Evolutionary conservation across 2,113 vertebrate genomes (phyloP).

Genomic region (Halcyon malimbica): DNA sequence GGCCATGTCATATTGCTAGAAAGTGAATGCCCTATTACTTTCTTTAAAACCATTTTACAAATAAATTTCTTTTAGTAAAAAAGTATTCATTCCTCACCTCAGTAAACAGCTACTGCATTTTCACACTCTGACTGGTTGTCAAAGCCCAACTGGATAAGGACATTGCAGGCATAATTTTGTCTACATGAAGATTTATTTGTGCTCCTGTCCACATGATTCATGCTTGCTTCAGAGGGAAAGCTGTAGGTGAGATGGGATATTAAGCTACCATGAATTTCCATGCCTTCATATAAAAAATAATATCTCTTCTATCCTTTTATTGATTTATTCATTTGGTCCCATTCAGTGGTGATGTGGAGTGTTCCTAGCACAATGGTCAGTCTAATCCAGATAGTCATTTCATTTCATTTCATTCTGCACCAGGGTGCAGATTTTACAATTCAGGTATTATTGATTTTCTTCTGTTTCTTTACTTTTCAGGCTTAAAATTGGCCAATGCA

Average conservation of each 20-base stretch:
- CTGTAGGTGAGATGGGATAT: neutral
- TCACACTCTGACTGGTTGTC: neutral
- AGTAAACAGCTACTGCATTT: neutral
- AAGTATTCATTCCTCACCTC: neutral
- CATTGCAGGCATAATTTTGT: neutral
- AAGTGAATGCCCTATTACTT: neutral
- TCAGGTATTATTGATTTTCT: conserved; percentile 11
- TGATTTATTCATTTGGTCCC: neutral
- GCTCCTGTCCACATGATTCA: neutral
- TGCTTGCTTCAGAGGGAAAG: neutral
- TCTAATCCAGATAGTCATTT: conserved; percentile 14
- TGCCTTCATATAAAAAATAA: neutral
- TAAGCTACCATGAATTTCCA: conserved; percentile 4
- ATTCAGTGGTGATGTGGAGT: neutral
- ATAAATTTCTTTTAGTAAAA: neutral
- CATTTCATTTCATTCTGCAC: neutral
- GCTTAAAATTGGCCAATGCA: neutral
- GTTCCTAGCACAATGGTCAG: conserved; percentile 7
- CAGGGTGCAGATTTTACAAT: neutral
- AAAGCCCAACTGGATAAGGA: neutral
- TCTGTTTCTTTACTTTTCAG: conserved; percentile 11
- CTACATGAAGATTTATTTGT: conserved; percentile 16
- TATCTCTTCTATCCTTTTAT: neutral
- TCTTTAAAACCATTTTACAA: neutral
- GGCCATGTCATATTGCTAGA: accelerated